A percentile compares a stretch with the other conserved stretches of the same genome.
Conservation (phyloP, 2,888 invertebrate species). For the Zygogramma bicolorata region DNA sequence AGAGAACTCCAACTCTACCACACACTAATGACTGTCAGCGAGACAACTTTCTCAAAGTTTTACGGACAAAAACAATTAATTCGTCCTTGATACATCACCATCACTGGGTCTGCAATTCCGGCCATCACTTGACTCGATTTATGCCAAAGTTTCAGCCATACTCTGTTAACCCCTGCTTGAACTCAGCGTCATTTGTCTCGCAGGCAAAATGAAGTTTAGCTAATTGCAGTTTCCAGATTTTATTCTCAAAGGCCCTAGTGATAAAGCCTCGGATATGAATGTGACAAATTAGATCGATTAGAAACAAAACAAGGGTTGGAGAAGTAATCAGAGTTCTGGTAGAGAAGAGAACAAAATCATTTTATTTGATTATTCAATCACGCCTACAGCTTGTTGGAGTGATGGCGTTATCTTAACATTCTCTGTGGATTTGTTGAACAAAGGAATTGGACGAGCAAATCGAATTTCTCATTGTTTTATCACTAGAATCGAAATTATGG, state of each 20-base stretch:
- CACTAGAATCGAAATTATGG: too few species aligned
- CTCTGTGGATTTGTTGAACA: too few species aligned
- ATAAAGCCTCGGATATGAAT: slow-evolving; percentile 34
- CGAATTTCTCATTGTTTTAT: too few species aligned
- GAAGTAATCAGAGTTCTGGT: not conserved
- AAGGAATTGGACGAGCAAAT: too few species aligned
- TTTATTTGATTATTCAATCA: slow-evolving; percentile 7
- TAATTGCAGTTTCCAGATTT: slow-evolving; percentile 34
- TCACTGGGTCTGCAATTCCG: slow-evolving; percentile 6
- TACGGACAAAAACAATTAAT: slow-evolving; percentile 38
- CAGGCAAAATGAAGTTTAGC: slow-evolving; percentile 30
- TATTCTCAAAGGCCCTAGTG: slow-evolving; percentile 23
- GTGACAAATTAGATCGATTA: slow-evolving; percentile 35
- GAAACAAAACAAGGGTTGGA: slow-evolving; percentile 18
- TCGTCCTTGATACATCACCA: slow-evolving; percentile 24
- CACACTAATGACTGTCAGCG: slow-evolving; percentile 16
- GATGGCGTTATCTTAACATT: not conserved
- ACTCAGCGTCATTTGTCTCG: slow-evolving; percentile 31
- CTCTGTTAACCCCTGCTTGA: slow-evolving; percentile 12
- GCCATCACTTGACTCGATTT: slow-evolving; percentile 29
- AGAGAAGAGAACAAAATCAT: slow-evolving; percentile 10
- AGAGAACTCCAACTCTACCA: not conserved
- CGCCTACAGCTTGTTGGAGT: not conserved
- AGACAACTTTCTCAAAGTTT: slow-evolving; percentile 22
- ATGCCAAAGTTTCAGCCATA: slow-evolving; percentile 22